Percentiles rank a stretch among this genome's conserved stretches.
These are phyloP conservation scores for Homarus americanus DNA, from an alignment of 1,140 invertebrate species.

Conservation along the genomic window DNA sequence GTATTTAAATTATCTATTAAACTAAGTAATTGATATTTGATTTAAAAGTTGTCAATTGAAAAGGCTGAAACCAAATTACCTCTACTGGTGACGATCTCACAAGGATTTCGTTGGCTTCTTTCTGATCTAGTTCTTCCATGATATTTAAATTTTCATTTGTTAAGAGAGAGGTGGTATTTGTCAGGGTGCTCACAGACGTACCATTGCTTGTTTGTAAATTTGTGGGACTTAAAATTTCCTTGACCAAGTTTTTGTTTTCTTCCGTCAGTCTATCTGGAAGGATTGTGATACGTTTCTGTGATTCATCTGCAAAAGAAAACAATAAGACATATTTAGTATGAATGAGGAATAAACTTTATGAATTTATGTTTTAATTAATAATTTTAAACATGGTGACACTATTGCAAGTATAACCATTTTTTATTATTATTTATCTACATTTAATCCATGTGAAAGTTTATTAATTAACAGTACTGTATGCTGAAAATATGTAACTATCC, in stretches of 20 bases:
- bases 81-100: constrained; percentile 85
- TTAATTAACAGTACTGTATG: too few species aligned
- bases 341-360: too few species aligned
- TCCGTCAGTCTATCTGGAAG: constrained; percentile 85
- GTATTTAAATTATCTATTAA: neutral
- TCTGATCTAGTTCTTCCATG: constrained; percentile 84
- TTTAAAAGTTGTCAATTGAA: too few species aligned
- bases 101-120: constrained; percentile 90
- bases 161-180: neutral
- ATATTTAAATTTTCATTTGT: constrained; percentile 76
- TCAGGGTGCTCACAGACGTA: neutral
- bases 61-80: too few species aligned
- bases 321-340: too few species aligned
- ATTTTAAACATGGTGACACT: too few species aligned
- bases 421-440: too few species aligned
- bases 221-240: constrained; percentile 81
- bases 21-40: too few species aligned
- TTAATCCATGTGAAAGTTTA: too few species aligned
- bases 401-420: too few species aligned
- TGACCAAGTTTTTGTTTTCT: constrained; percentile 83
- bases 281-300: constrained; percentile 87
- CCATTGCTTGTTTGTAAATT: neutral
- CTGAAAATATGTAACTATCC: too few species aligned
- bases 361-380: too few species aligned
- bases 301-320: constrained; percentile 80